phyloP scores from a whole-genome alignment of 2,797 vertebrate species.

The Dipus sagitta region DNA sequence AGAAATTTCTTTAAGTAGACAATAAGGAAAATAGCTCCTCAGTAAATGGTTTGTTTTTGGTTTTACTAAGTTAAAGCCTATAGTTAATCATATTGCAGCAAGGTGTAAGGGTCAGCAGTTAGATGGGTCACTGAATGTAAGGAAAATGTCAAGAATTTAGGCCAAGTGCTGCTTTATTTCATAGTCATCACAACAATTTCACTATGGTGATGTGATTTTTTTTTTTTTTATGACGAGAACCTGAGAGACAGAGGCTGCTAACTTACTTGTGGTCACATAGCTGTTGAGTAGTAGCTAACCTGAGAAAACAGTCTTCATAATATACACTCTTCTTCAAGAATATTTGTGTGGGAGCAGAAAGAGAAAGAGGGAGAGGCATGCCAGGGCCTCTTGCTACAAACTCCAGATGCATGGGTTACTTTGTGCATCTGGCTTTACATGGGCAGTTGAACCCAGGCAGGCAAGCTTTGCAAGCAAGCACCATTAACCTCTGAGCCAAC shows the following conservation, averaged over 20 bases:
- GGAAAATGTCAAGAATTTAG: not conserved
- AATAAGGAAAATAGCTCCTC: slow-evolving; percentile 71
- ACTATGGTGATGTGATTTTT: not conserved
- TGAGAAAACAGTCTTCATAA: not conserved
- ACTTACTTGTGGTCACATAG: not conserved
- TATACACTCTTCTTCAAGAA: not conserved
- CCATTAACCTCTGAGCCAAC: too few relatives aligned
- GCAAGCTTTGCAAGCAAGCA: too few relatives aligned
- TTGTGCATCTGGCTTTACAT: too few relatives aligned
- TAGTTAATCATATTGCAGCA: slow-evolving; percentile 17
- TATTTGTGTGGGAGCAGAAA: too few relatives aligned
- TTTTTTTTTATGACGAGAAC: slow-evolving; percentile 18
- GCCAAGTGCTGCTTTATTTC: not conserved
- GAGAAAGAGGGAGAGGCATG: too few relatives aligned
- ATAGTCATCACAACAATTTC: not conserved
- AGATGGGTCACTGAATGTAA: not conserved
- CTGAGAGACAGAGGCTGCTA: not conserved
- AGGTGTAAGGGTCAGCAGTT: slow-evolving; percentile 1
- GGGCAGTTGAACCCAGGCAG: too few relatives aligned
- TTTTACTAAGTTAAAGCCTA: slow-evolving; percentile 53
- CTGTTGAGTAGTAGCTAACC: not conserved
- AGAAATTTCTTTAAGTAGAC: slow-evolving; percentile 83
- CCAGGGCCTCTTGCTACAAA: too few relatives aligned
- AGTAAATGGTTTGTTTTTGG: slow-evolving; percentile 67
- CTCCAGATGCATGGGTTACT: too few relatives aligned